Percentiles rank a stretch among this genome's conserved stretches.
Evolutionary conservation across 2,888 invertebrate species (phyloP).

Genomic region (Pimpla rufipes): DNA sequence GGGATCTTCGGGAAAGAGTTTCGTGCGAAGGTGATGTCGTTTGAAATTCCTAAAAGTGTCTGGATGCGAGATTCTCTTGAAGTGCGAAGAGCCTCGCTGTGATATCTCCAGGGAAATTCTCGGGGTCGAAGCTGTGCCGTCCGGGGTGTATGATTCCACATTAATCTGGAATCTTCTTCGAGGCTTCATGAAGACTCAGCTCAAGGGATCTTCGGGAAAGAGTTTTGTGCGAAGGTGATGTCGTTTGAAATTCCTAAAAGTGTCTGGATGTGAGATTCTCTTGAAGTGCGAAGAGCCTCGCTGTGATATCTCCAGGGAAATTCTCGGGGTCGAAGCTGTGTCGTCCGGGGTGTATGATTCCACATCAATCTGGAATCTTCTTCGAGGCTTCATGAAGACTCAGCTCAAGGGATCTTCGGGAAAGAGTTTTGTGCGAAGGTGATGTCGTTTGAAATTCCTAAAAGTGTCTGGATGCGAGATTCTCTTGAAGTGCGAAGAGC

Average conservation of each 20-base stretch:
- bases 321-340: neutral
- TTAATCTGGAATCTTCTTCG: neutral
- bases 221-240: neutral
- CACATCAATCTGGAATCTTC: neutral
- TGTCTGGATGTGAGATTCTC: neutral
- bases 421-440: neutral
- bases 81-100: neutral
- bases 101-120: neutral
- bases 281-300: neutral
- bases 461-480: neutral
- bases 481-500: constrained; percentile 6
- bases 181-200: neutral
- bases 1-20: neutral
- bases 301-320: neutral
- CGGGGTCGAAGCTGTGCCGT: neutral
- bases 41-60: neutral
- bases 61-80: neutral
- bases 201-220: neutral
- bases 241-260: neutral
- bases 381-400: neutral
- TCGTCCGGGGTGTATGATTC: neutral
- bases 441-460: neutral
- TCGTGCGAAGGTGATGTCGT: neutral
- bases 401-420: neutral
- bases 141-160: neutral